Conservation (phyloP, 2,888 invertebrate species). For the Girardia tigrina region DNA sequence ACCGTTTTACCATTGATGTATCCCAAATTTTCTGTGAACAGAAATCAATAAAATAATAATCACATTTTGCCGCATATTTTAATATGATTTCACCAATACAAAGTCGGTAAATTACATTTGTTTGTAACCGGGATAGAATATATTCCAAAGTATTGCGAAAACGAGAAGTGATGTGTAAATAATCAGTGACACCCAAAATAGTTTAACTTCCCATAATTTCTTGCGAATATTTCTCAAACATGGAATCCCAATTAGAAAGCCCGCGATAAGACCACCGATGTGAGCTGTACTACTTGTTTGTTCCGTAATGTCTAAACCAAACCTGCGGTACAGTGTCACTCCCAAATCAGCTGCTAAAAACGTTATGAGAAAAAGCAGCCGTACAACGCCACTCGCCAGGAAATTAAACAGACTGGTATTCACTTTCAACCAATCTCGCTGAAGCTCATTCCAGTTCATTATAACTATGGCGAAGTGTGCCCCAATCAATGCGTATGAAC, state of each 20-base stretch:
- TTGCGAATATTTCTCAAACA: conserved; percentile 47
- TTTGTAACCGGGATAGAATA: conserved; percentile 40
- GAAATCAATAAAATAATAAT: too few relatives aligned
- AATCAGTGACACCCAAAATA: conserved; percentile 47
- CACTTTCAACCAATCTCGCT: conserved; percentile 61
- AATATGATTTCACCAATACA: too few relatives aligned
- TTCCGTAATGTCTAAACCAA: conserved; percentile 55
- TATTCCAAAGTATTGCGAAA: conserved; percentile 46
- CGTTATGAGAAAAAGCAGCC: conserved; percentile 29
- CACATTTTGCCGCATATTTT: too few relatives aligned
- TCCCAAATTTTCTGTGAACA: too few relatives aligned
- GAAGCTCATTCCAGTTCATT: conserved; percentile 94
- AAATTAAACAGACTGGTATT: conserved; percentile 39
- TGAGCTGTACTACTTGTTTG: conserved; percentile 66
- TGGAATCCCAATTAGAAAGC: conserved; percentile 47
- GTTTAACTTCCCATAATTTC: conserved; percentile 46
- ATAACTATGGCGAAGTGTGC: conserved; percentile 81
- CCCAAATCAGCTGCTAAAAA: conserved; percentile 62
- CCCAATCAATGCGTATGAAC: conserved; percentile 79
- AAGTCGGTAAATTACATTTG: neutral
- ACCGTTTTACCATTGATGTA: too few relatives aligned
- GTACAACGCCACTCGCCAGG: conserved; percentile 39
- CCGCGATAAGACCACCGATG: conserved; percentile 75
- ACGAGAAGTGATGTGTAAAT: conserved; percentile 44
- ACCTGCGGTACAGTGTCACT: conserved; percentile 74